Evolutionary conservation across 2,113 vertebrate species (phyloP).

Genomic region (Cyphomyrus discorhynchus): DNA sequence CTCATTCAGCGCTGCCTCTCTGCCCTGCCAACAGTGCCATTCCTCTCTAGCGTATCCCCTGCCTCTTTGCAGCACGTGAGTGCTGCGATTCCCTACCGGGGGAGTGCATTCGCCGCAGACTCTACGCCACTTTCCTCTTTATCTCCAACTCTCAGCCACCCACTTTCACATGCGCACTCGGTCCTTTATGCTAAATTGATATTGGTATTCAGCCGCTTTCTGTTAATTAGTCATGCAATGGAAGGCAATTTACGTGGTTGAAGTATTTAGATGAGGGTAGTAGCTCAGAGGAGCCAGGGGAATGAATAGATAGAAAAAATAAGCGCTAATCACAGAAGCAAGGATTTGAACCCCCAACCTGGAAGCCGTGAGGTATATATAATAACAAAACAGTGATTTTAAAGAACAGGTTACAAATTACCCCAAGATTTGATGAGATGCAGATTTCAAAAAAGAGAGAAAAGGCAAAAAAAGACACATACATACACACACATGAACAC

Average conservation of each 20-base stretch:
- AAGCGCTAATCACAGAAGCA: not conserved
- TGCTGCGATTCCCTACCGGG: not conserved
- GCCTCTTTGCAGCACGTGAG: not conserved
- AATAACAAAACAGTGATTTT: not conserved
- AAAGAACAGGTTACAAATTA: not conserved
- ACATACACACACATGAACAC: not conserved
- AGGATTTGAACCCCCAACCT: not conserved
- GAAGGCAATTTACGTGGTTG: not conserved
- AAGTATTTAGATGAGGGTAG: not conserved
- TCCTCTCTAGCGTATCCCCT: not conserved
- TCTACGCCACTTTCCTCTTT: slow-evolving; percentile 39
- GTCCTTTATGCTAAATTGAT: not conserved
- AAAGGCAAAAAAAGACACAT: not conserved
- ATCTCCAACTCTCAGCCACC: slow-evolving; percentile 9
- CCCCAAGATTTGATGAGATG: not conserved
- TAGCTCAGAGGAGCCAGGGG: not conserved
- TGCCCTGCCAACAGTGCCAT: slow-evolving; percentile 32
- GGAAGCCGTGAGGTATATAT: not conserved
- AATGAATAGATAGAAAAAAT: not conserved
- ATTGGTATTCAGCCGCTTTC: not conserved
- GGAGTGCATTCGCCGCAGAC: slow-evolving; percentile 36
- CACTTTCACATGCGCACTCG: not conserved
- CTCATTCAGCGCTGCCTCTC: slow-evolving; percentile 19
- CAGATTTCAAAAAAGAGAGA: not conserved
- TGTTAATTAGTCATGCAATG: not conserved